Conservation (phyloP, 2,113 vertebrate species). For the Grammomys surdaster region DNA sequence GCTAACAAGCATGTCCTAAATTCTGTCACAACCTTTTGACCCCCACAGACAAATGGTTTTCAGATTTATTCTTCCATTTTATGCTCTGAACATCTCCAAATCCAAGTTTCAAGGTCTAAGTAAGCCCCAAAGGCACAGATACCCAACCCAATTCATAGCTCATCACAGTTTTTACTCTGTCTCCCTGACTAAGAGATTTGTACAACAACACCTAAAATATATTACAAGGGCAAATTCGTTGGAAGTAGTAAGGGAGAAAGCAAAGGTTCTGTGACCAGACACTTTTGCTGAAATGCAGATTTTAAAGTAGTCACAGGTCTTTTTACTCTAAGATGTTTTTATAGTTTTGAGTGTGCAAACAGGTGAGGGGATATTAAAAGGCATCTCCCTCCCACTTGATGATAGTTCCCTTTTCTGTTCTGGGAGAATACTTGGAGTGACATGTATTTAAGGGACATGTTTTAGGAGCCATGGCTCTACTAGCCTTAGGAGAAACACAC, state of each 20-base stretch:
- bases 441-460: not conserved
- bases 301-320: conserved; percentile 43
- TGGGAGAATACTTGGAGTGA: not conserved
- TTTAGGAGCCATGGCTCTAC: not conserved
- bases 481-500: not conserved
- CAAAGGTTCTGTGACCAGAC: conserved; percentile 4
- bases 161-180: not conserved
- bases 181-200: not conserved
- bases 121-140: not conserved
- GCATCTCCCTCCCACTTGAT: not conserved
- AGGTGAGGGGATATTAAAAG: not conserved
- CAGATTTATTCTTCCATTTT: not conserved
- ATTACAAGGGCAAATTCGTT: not conserved
- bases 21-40: conserved; percentile 4
- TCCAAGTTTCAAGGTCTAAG: not conserved
- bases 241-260: not conserved
- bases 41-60: not conserved
- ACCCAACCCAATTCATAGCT: not conserved
- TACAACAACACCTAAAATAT: not conserved
- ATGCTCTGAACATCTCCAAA: not conserved
- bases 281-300: conserved; percentile 43
- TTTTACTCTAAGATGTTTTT: not conserved
- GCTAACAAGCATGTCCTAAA: not conserved
- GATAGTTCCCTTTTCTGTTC: not conserved
- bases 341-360: conserved; percentile 9